phyloP scores from a whole-genome alignment of 53 echinoderm and acorn worm species.

The Temnopleurus reevesii region DNA sequence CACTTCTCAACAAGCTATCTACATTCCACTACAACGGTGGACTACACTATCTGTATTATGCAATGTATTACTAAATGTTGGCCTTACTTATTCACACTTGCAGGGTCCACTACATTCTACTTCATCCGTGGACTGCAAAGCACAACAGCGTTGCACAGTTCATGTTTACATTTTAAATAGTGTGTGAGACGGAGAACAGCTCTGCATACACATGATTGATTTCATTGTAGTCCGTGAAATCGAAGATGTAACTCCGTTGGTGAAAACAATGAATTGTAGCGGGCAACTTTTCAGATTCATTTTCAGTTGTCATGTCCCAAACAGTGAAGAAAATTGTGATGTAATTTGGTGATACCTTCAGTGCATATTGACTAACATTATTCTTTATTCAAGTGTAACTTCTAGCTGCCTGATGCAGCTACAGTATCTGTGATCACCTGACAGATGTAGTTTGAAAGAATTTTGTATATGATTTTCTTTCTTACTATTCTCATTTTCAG shows the following conservation, averaged over 20 bases:
- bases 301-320: neutral
- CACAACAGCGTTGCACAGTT: too few species aligned
- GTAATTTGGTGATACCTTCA: too few species aligned
- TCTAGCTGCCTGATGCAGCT: neutral
- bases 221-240: too few species aligned
- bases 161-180: too few species aligned
- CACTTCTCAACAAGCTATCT: neutral
- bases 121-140: neutral
- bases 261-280: neutral
- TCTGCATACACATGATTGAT: too few species aligned
- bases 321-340: too few species aligned
- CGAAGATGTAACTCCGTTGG: too few species aligned
- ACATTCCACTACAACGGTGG: neutral
- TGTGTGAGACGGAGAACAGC: too few species aligned
- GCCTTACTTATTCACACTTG: neutral
- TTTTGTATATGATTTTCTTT: neutral
- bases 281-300: neutral
- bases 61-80: neutral
- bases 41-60: neutral
- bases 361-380: too few species aligned
- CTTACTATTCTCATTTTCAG: neutral
- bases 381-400: neutral
- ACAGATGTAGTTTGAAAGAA: too few species aligned
- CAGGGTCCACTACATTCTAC: too few species aligned
- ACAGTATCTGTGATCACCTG: neutral